These are phyloP conservation scores for Cyclina sinensis DNA, from an alignment of 1,140 invertebrate genomes.

Conservation along the genomic window DNA sequence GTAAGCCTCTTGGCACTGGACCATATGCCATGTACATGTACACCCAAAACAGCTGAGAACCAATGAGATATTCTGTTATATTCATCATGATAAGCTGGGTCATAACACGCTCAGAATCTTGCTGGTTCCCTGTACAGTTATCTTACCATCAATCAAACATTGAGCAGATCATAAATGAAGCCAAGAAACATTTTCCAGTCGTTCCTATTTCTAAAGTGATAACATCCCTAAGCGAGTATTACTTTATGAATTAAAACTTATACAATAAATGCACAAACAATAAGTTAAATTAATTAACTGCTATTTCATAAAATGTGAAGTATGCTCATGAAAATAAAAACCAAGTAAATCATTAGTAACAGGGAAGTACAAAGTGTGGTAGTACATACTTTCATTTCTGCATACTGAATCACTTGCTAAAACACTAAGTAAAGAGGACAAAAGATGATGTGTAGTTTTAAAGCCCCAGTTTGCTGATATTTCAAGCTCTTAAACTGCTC, in stretches of 20 bases:
- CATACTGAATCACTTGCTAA: background rate
- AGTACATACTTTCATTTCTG: background rate
- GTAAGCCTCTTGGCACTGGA: constrained; percentile 27
- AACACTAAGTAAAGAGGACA: background rate
- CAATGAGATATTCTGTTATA: constrained; percentile 20
- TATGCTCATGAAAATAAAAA: background rate
- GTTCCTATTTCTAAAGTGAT: background rate
- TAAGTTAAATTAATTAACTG: too few relatives aligned
- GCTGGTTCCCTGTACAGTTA: constrained; percentile 1
- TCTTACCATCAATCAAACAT: constrained; percentile 19
- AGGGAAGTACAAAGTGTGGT: background rate
- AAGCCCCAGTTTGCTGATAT: background rate
- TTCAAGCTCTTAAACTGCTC: too few relatives aligned
- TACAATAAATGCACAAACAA: too few relatives aligned
- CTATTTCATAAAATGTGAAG: too few relatives aligned
- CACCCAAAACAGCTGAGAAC: constrained; percentile 27
- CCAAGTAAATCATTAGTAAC: background rate
- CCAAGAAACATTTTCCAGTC: background rate
- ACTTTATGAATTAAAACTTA: too few relatives aligned
- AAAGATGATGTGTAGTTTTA: background rate
- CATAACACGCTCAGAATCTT: background rate
- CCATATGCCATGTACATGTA: constrained; percentile 41
- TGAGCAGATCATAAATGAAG: background rate
- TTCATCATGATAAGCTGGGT: background rate
- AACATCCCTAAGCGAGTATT: too few relatives aligned